These are phyloP conservation scores for Baccha elongata DNA, from an alignment of 2,888 invertebrate genomes.

Conservation along the genomic window DNA sequence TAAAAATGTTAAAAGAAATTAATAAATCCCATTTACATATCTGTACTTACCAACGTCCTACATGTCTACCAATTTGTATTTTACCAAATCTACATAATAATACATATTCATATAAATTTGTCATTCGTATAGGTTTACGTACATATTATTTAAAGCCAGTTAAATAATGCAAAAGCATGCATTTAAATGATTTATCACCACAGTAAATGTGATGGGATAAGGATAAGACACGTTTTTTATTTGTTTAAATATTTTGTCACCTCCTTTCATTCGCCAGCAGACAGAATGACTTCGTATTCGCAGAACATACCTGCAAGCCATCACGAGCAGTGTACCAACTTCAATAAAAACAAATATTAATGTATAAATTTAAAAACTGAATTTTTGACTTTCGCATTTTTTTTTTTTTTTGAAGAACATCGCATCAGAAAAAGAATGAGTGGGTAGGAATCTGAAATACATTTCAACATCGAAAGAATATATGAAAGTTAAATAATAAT, in stretches of 20 bases:
- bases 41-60: no score
- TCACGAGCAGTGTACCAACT: slow-evolving; percentile 4
- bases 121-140: no score
- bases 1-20: no score
- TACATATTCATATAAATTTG: no score
- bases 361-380: slow-evolving; percentile 24
- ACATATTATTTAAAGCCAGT: background rate
- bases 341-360: slow-evolving; percentile 24
- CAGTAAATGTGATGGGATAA: slow-evolving; percentile 12
- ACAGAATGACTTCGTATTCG: background rate
- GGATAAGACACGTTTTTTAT: slow-evolving; percentile 14
- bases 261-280: slow-evolving; percentile 4
- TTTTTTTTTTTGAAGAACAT: no score
- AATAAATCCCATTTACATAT: no score
- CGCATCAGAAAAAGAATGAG: no score
- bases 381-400: slow-evolving; percentile 30
- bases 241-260: slow-evolving; percentile 14
- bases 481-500: slow-evolving; percentile 49
- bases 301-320: background rate
- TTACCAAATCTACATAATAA: no score
- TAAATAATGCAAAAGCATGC: slow-evolving; percentile 32
- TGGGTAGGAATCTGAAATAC: background rate
- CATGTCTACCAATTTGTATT: no score
- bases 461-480: slow-evolving; percentile 21
- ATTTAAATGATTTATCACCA: slow-evolving; percentile 39